A percentile compares a stretch with the other conserved stretches of the same genome.
These are phyloP conservation scores for Ophion ventricosus DNA, from an alignment of 2,888 invertebrate genomes.

Conservation along the genomic window DNA sequence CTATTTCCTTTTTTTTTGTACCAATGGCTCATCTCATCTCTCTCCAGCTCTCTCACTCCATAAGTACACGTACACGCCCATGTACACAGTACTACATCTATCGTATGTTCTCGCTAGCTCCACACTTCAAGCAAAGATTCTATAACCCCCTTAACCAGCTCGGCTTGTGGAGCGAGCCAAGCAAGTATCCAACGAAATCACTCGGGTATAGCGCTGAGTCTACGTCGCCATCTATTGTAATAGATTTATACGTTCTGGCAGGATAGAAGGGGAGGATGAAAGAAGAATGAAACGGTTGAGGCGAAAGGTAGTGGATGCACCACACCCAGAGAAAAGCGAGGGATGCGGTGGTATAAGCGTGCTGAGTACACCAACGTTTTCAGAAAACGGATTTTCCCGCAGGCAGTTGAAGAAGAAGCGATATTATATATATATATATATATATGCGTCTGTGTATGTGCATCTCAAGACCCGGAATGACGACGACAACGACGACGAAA, in stretches of 20 bases:
- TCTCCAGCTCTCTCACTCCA: neutral
- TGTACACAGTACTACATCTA: slow-evolving; percentile 8
- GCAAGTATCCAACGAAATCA: slow-evolving; percentile 53
- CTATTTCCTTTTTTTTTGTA: neutral
- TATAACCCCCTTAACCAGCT: slow-evolving; percentile 23
- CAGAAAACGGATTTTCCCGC: slow-evolving; percentile 18
- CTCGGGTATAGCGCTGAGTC: slow-evolving; percentile 57
- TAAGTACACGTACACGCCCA: neutral
- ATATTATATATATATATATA: too few relatives aligned
- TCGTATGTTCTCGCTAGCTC: slow-evolving; percentile 34
- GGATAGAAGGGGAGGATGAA: slow-evolving; percentile 1
- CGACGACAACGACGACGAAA: slow-evolving; percentile 33
- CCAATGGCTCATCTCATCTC: neutral
- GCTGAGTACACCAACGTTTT: slow-evolving; percentile 32
- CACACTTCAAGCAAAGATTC: slow-evolving; percentile 31
- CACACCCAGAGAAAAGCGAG: slow-evolving; percentile 15
- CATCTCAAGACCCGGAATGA: neutral
- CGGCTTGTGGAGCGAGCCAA: slow-evolving; percentile 36
- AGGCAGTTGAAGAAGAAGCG: slow-evolving; percentile 19
- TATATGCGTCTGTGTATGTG: slow-evolving; percentile 57
- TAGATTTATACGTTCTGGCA: slow-evolving; percentile 76
- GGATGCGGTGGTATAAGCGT: slow-evolving; percentile 15
- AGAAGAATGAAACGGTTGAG: slow-evolving; percentile 20
- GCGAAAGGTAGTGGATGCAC: slow-evolving; percentile 11
- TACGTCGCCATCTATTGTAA: slow-evolving; percentile 74